Evolutionary conservation across 2,888 invertebrate species (phyloP), one percentile per base, ranked within the genome.

Genomic region (Mantis religiosa): DNA sequence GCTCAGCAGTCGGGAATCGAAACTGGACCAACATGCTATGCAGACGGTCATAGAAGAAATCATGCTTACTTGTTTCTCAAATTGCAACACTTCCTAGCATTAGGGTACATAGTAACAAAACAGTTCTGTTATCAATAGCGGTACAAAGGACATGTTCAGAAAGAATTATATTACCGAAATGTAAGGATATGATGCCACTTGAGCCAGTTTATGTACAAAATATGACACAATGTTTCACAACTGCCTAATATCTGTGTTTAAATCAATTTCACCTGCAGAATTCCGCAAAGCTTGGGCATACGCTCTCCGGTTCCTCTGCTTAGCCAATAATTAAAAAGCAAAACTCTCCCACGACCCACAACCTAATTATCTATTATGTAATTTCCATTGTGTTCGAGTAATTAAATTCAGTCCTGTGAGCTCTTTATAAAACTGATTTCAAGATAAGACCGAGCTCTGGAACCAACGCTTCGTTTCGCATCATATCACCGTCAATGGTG

Each of bases 381-480:
- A 87, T 87, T 86, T 82, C 82, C 87, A 87, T 87, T 87, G 82
- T 82, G 86, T 82, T 25, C 28, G 27, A 85, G 82, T 87, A 87
- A 87, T 87, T 87, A 87, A 87, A 87, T 87, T 87, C 27, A 87
- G 82, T 82, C 30, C 86, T 81, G 28, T 81, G 86, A 81, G 86
- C 54, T 81, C 28, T 87, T 85, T 27, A 87, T 20, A 85, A 27
- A 28, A 34, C 85, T 47, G 85, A 87, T 87, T 28, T 12, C 34
- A 30, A 34, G 87, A 81, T 87, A 54, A 87, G n/a, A 6, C 20
- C 54, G 54, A 71, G 54, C 54, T 6, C 54, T 71, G 54, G 54
- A 71, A 71, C 54, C 25, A 71, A 71, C 54, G 54, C 54, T 71
- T 71, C 54, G 54, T 20, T 71, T 71, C 54, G 54, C 54, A 71